These are phyloP conservation scores for Phyllotreta striolata DNA, from an alignment of 2,888 invertebrate genomes.

Conservation along the genomic window DNA sequence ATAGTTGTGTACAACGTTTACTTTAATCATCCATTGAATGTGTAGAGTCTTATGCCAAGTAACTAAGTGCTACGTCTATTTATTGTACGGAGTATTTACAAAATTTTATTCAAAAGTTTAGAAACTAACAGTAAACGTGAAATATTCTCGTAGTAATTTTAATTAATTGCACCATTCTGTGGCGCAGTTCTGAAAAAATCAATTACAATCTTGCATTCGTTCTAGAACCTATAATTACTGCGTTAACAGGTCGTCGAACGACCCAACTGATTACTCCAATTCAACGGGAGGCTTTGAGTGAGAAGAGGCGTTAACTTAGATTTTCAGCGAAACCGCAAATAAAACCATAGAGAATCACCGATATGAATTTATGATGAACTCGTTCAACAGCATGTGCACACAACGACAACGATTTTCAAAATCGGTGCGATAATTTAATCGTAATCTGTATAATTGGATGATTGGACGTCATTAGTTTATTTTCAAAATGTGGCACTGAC, in stretches of 20 bases:
- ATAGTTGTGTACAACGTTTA: no score
- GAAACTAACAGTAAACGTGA: no score
- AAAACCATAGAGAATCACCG: constrained; percentile 35
- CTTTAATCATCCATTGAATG: no score
- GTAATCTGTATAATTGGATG: constrained; percentile 17
- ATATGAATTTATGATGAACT: constrained; percentile 39
- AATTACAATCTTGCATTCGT: constrained; percentile 7
- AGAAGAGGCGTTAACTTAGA: constrained; percentile 40
- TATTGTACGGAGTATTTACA: no score
- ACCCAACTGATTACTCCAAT: constrained; percentile 24
- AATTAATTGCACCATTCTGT: background rate
- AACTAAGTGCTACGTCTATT: no score
- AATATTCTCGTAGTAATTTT: background rate
- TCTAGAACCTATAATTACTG: constrained; percentile 19
- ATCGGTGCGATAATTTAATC: constrained; percentile 8
- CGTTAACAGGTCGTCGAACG: constrained; percentile 10
- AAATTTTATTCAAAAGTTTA: no score
- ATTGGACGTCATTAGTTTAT: constrained; percentile 11
- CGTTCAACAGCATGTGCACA: constrained; percentile 31
- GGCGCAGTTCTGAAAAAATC: constrained; percentile 1
- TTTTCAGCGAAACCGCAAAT: constrained; percentile 37
- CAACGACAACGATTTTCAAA: constrained; percentile 1
- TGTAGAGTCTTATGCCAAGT: no score
- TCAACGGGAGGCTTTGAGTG: constrained; percentile 33
- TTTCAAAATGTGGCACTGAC: background rate